Evolutionary conservation across 2,113 vertebrate species (phyloP), one percentile per base, ranked within the genome.

Genomic region (Pseudopodoces humilis): DNA sequence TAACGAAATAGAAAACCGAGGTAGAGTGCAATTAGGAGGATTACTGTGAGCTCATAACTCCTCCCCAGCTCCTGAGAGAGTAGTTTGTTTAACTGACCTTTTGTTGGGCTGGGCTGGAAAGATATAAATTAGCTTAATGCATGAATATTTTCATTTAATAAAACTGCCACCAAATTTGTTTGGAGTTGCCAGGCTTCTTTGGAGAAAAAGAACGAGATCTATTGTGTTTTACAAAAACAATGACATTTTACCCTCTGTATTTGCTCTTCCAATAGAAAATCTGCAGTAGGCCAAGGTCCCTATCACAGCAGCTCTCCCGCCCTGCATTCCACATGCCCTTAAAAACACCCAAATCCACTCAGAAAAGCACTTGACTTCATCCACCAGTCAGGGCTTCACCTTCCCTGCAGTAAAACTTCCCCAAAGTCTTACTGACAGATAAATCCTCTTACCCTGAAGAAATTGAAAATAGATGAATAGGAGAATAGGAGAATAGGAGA

Each of bases 201-300:
- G 35, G 87, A 96, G 78, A 44, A 60, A 83, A 63, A 91, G 84
- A 88, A 71, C 82, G 77, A 50, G 68, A 60, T 72, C 89, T 95
- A 92, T 95, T 95, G 92, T 91, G 37, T 92, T 56, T 81, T 95
- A 84, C 56, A 78, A 85, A 95, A 95, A 92, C 92, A 95, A 39
- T 95, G 93, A 95, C 90, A 92, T 92, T 90, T 92, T 86, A 88
- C 85, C 92, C 96, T 96, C 82, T 96, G 9, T 94, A 70, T 96
- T 97, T 94, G 83, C 79, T 74, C 90, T 95, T 83, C 67, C 65
- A 52, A 39, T 15, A 86, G 92, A 78, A 86, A 92, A 59, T 83
- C 67, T 92, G 60, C 55, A 64, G 27, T 43, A 52, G 16, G 75
- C 41, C 44, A 83, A 85, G 92, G 58, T 70, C 87, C 47, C 49